Evolutionary conservation across 2,113 vertebrate genomes (phyloP).

Genomic region (Stegostoma tigrinum): DNA sequence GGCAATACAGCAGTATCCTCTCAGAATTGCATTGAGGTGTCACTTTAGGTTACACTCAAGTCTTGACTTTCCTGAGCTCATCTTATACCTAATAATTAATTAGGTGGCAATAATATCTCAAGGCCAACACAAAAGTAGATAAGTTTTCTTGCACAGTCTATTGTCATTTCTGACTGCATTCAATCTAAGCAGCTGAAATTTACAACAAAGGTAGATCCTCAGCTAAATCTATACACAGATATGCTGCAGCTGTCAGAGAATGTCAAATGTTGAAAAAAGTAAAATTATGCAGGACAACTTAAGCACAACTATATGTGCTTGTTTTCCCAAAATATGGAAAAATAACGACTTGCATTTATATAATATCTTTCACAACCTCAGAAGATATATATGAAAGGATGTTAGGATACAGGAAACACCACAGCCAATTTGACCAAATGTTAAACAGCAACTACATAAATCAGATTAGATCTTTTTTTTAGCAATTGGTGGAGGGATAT

Average conservation of each 20-base stretch:
- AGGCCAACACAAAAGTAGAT: not conserved
- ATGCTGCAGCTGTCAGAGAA: not conserved
- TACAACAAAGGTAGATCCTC: not conserved
- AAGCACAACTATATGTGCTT: not conserved
- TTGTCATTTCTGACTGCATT: not conserved
- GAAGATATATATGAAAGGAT: not conserved
- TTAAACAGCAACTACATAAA: not conserved
- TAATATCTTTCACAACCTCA: not conserved
- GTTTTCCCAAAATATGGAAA: not conserved
- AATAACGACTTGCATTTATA: not conserved
- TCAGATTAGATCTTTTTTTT: not conserved
- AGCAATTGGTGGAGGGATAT: not conserved
- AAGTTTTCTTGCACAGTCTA: not conserved
- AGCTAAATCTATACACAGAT: not conserved
- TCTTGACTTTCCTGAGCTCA: not conserved
- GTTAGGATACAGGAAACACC: not conserved
- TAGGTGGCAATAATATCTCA: not conserved
- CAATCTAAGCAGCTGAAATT: not conserved
- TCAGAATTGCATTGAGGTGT: not conserved
- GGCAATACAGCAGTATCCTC: not conserved
- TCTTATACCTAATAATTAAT: not conserved
- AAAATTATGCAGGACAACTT: not conserved
- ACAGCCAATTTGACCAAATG: not conserved
- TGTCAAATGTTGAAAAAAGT: not conserved
- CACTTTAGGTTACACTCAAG: not conserved